Conservation (phyloP, 2,888 invertebrate genomes). For the Pseudococcus longispinus region DNA sequence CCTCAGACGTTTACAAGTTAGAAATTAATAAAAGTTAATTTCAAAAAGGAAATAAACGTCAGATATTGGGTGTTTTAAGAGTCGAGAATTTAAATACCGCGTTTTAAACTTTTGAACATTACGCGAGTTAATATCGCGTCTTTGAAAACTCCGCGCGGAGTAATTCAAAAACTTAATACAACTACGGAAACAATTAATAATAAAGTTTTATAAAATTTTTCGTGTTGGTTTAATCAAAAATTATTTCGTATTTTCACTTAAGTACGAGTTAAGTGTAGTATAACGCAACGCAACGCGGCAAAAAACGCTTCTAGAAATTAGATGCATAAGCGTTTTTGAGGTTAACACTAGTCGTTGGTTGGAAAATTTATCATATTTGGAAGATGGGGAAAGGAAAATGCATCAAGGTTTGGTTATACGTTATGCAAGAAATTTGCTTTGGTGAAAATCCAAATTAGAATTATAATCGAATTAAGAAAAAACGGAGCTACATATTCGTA, state of each 20-base stretch:
- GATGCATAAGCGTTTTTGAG: neutral
- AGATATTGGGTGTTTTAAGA: slow-evolving; percentile 33
- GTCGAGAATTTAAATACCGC: slow-evolving; percentile 30
- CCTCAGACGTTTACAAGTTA: slow-evolving; percentile 15
- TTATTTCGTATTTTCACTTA: slow-evolving; percentile 20
- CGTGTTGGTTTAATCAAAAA: slow-evolving; percentile 43
- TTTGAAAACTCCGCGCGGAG: slow-evolving; percentile 38
- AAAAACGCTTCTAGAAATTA: neutral
- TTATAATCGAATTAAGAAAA: neutral
- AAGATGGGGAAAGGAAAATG: neutral
- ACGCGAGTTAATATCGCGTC: slow-evolving; percentile 18
- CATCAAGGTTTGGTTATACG: neutral
- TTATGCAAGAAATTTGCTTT: too few relatives aligned
- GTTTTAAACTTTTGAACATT: slow-evolving; percentile 35
- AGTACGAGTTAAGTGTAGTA: neutral
- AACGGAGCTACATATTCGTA: too few relatives aligned
- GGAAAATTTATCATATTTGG: neutral
- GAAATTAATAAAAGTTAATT: slow-evolving; percentile 47
- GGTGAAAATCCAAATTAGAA: neutral
- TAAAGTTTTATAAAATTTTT: slow-evolving; percentile 44
- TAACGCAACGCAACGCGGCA: neutral
- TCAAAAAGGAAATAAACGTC: slow-evolving; percentile 43
- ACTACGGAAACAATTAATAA: slow-evolving; percentile 40
- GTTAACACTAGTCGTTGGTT: neutral
- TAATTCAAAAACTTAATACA: slow-evolving; percentile 31